Base-by-base conservation (phyloP, 2,797 vertebrate species). In the Ambastaia sidthimunki region DNA sequence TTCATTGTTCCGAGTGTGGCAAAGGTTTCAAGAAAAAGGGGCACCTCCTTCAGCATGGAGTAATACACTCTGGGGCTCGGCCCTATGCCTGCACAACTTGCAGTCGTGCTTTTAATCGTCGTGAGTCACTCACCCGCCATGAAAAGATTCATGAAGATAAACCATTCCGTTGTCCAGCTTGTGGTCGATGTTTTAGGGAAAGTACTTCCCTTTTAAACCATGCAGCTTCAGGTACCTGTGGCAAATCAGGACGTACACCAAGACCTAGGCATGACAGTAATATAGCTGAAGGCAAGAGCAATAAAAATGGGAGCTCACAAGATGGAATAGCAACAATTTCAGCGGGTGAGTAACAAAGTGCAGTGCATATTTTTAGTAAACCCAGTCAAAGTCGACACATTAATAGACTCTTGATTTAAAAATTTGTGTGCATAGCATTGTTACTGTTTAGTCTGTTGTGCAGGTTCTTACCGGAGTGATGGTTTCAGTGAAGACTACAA, bases 21-120 rank as follows among this genome's bases (percentile, higher is more conserved):
- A 98, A 97, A 87, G 92, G 93, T 83, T 97, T 98, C 92, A 97
- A 97, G 90, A 97, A 98, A 91, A 96, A 97, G 48, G 96, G 96
- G 21, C 96, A 97, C 87, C 94, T 98, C 86, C 95, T 97, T 72
- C 97, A 97, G 90, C 97, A 98, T 87, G 96, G 96, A 87, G 93
- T 97, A 68, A 94, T 97, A 84, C 96, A 98, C 89, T 97, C 95
- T 0, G 95, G 96, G 3, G 95, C 96, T 77, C 91, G 96, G 77
- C 97, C 96, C 0, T 97, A 96, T 50, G 95, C 95, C 85, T 98
- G 97, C 87, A 93, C 93, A 70, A 95, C 95, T 80, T 98, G 97
- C 41, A 96, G 96, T 82, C 96, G 96, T 84, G 94, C 96, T 83
- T 98, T 98, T 92, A 98, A 97, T 91, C 96, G 97, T 80, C 95